phyloP scores from a whole-genome alignment of 2,888 invertebrate species.

The Allacma fusca region DNA sequence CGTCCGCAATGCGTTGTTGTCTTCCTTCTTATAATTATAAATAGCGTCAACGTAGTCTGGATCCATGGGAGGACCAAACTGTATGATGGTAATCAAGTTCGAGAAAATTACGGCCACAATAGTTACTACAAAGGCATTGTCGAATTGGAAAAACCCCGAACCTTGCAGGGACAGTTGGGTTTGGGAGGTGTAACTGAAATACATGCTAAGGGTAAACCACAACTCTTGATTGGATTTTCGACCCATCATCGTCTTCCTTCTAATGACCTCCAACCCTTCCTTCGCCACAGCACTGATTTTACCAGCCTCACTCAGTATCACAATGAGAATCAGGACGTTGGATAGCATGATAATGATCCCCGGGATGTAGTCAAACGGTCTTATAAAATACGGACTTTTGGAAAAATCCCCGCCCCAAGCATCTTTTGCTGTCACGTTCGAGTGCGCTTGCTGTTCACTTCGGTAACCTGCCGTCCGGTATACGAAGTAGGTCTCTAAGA shows the following conservation, averaged over 20 bases:
- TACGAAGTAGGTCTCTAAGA: conserved; percentile 51
- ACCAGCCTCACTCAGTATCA: background rate
- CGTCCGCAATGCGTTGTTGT: background rate
- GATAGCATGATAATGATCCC: conserved; percentile 13
- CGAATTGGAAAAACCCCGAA: conserved; percentile 48
- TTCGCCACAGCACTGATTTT: conserved; percentile 44
- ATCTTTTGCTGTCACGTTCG: background rate
- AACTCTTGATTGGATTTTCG: conserved; percentile 52
- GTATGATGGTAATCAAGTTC: conserved; percentile 53
- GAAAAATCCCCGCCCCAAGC: no score
- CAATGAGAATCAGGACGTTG: background rate
- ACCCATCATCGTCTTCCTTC: conserved; percentile 49
- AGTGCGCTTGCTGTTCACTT: background rate
- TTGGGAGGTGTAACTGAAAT: conserved; percentile 50
- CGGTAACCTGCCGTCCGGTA: conserved; percentile 44
- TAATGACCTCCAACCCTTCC: conserved; percentile 52
- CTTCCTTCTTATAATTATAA: background rate
- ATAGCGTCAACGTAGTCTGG: conserved; percentile 32
- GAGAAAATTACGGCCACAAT: conserved; percentile 45
- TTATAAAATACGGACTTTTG: conserved; percentile 43
- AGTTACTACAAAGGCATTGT: conserved; percentile 50
- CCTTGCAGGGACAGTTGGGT: conserved; percentile 45
- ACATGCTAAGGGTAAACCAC: conserved; percentile 52
- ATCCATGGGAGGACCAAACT: conserved; percentile 49
- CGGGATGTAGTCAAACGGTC: conserved; percentile 51